Evolutionary conservation across 2,888 invertebrate genomes (phyloP).

Genomic region (Lycocerus yunnanus): DNA sequence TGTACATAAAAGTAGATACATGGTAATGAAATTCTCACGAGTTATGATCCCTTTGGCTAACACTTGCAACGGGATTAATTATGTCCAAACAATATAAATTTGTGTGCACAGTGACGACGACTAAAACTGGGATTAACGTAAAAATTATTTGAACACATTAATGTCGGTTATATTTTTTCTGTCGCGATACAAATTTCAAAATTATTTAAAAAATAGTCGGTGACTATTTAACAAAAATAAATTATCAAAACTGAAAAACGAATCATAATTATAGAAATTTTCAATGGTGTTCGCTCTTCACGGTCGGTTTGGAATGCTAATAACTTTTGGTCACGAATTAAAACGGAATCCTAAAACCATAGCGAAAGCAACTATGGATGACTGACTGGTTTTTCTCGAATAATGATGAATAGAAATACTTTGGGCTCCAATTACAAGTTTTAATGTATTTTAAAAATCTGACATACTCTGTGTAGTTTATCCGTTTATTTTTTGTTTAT

Average conservation of each 20-base stretch:
- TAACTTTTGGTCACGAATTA: neutral
- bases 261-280: no score
- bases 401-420: neutral
- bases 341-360: neutral
- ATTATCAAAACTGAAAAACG: neutral
- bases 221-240: neutral
- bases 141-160: neutral
- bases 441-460: neutral
- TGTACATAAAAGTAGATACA: no score
- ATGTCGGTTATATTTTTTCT: neutral
- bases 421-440: neutral
- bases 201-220: neutral
- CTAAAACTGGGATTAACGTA: neutral
- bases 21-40: neutral
- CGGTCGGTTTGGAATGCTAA: neutral
- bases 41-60: neutral
- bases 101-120: neutral
- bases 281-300: neutral
- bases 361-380: neutral
- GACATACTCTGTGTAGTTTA: neutral
- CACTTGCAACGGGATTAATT: slow-evolving; percentile 17
- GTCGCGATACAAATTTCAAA: neutral
- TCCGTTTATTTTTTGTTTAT: no score
- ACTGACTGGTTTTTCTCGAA: neutral
- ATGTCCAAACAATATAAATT: slow-evolving; percentile 22